Conservation (phyloP, 1,140 invertebrate species). For the Sarcophaga bullata region DNA sequence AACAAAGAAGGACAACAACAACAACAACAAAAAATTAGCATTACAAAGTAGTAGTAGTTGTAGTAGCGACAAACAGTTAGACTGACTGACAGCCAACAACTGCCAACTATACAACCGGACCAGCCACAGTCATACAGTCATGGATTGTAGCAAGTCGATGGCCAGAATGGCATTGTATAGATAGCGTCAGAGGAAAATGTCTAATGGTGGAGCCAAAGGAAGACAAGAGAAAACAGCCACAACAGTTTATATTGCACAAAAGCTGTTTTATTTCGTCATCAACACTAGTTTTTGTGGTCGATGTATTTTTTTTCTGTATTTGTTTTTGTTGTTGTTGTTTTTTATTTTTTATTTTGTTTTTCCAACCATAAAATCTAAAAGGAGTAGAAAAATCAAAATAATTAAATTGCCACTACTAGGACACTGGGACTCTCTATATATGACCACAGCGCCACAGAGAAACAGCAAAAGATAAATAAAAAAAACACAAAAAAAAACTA, state of each 20-base stretch:
- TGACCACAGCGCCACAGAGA: background rate
- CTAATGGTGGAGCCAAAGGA: background rate
- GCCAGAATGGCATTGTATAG: background rate
- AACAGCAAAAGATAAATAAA: background rate
- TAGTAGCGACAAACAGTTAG: background rate
- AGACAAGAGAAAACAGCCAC: background rate
- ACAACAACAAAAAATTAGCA: background rate
- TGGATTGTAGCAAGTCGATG: too few species aligned
- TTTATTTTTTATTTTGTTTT: background rate
- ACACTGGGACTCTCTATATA: constrained; percentile 4
- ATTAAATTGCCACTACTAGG: constrained; percentile 21
- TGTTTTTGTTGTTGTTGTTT: too few species aligned
- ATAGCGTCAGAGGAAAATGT: background rate
- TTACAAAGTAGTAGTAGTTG: constrained; percentile 22
- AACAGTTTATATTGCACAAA: background rate
- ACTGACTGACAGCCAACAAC: too few species aligned
- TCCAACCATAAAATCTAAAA: constrained; percentile 12
- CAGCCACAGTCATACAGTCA: too few species aligned
- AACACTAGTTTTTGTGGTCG: constrained; percentile 7
- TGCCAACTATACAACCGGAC: background rate
- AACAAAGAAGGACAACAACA: too few species aligned
- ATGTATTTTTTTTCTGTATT: background rate
- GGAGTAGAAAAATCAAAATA: constrained; percentile 22
- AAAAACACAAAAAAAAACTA: background rate
- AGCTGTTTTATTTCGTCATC: constrained; percentile 24